Evolutionary conservation across 2,113 vertebrate species (phyloP).

Genomic region (Rissa tridactyla): DNA sequence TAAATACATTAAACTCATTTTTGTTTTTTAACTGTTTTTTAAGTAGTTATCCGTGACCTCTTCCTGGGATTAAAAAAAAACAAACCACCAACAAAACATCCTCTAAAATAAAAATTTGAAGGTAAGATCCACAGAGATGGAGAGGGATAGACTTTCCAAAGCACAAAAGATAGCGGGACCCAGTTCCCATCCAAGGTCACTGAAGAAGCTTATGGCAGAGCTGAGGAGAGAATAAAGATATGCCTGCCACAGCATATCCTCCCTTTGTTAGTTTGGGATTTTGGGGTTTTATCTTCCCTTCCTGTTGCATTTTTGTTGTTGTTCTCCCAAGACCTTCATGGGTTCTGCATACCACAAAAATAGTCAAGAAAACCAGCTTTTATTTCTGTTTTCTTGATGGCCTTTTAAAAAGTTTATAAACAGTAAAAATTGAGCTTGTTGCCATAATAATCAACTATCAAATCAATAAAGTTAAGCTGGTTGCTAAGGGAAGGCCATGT

Average conservation of each 20-base stretch:
- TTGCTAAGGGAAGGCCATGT: conserved; percentile 56
- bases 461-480: background rate
- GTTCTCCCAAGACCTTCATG: background rate
- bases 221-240: background rate
- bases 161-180: background rate
- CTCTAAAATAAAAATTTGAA: background rate
- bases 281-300: background rate
- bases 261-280: background rate
- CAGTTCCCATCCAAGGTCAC: background rate
- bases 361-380: background rate
- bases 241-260: background rate
- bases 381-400: background rate
- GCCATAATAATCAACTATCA: conserved; percentile 32
- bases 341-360: background rate
- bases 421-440: conserved; percentile 15
- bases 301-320: background rate
- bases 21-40: background rate
- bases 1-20: background rate
- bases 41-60: background rate
- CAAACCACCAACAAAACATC: background rate
- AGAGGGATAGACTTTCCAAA: background rate
- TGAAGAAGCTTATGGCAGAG: background rate
- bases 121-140: background rate
- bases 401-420: conserved; percentile 36
- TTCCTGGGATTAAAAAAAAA: background rate